A percentile compares a stretch with the other conserved stretches of the same genome.
Evolutionary conservation across 1,140 invertebrate genomes (phyloP).

Genomic region (Rhynchophorus ferrugineus): DNA sequence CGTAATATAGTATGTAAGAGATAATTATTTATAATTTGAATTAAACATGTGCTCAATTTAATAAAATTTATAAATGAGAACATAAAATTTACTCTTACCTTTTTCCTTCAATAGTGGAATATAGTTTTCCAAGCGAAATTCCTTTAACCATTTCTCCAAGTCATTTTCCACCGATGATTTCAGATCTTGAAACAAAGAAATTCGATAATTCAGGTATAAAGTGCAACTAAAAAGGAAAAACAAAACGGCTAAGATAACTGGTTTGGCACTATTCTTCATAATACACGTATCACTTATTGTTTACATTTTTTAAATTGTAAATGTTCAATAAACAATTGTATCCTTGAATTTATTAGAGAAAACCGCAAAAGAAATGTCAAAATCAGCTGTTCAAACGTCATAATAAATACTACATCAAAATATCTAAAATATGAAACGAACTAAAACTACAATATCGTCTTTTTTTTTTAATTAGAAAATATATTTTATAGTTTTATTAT

Average conservation of each 20-base stretch:
- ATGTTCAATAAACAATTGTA: background rate
- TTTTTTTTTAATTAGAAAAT: too few relatives aligned
- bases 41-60: too few relatives aligned
- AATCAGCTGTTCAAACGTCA: constrained; percentile 13
- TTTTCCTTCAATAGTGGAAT: constrained; percentile 58
- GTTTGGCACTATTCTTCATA: constrained; percentile 37
- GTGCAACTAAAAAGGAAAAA: constrained; percentile 26
- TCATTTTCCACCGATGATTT: constrained; percentile 8
- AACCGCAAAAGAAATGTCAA: constrained; percentile 9
- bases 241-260: constrained; percentile 28
- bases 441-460: background rate
- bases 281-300: constrained; percentile 21
- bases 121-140: constrained; percentile 59
- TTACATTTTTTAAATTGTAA: constrained; percentile 26
- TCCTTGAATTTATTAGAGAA: background rate
- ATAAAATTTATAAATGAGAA: too few relatives aligned
- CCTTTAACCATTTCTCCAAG: constrained; percentile 57
- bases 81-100: too few relatives aligned
- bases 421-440: background rate
- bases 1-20: too few relatives aligned
- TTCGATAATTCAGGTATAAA: constrained; percentile 22
- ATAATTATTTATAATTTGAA: too few relatives aligned
- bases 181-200: constrained; percentile 27
- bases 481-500: too few relatives aligned
- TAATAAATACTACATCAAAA: too few relatives aligned